Conservation (phyloP, 2,888 invertebrate genomes). For the Oxyteleia sp. region DNA sequence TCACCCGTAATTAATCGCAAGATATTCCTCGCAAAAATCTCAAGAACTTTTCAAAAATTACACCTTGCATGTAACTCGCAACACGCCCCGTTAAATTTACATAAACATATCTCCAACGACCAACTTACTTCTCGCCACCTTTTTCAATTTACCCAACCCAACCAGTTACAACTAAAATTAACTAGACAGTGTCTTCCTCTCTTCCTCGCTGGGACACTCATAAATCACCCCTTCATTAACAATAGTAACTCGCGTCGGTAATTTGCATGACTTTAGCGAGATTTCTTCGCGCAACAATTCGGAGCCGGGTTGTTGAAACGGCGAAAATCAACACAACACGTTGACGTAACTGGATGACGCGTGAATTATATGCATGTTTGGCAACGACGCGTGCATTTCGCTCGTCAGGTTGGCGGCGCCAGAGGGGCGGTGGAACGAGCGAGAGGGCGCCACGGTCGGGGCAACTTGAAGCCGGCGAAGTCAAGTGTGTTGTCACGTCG, state of each 20-base stretch:
- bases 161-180: neutral
- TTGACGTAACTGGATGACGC: slow-evolving; percentile 36
- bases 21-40: too few species aligned
- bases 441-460: too few species aligned
- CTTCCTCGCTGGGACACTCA: too few species aligned
- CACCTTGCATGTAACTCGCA: too few species aligned
- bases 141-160: too few species aligned
- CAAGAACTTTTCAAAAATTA: too few species aligned
- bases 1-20: too few species aligned
- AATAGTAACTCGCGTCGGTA: neutral
- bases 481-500: slow-evolving; percentile 69
- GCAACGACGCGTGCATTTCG: slow-evolving; percentile 45
- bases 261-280: slow-evolving; percentile 16
- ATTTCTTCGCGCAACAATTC: slow-evolving; percentile 36
- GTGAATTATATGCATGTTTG: slow-evolving; percentile 60
- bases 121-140: too few species aligned
- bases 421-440: neutral
- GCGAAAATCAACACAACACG: slow-evolving; percentile 35
- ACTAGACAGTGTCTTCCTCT: too few species aligned
- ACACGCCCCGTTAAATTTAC: too few species aligned
- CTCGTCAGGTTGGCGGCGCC: slow-evolving; percentile 1
- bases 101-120: too few species aligned
- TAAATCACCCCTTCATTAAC: neutral
- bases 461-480: slow-evolving; percentile 36
- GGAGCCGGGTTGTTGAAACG: slow-evolving; percentile 26